Conservation (phyloP, 2,888 invertebrate genomes). For the Lymantria dispar region DNA sequence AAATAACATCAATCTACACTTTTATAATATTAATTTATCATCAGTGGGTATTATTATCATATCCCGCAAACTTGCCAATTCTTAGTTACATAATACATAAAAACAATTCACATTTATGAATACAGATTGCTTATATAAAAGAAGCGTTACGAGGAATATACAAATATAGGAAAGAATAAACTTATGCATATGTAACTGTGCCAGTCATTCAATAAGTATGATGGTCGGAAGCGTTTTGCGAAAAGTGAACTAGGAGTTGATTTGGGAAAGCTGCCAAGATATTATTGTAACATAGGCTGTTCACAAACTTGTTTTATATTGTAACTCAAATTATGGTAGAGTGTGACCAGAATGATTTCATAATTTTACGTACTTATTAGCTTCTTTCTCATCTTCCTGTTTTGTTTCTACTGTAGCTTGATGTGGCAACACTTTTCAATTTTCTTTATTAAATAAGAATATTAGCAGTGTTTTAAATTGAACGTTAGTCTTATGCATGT, state of each 20-base stretch:
- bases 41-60: neutral
- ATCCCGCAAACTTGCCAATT: neutral
- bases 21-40: no score
- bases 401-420: no score
- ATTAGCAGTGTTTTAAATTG: no score
- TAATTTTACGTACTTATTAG: no score
- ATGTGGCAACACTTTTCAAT: no score
- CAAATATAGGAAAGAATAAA: neutral
- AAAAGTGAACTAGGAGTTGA: neutral
- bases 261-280: neutral
- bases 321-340: neutral
- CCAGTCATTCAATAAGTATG: constrained; percentile 12
- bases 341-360: neutral
- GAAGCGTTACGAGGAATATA: neutral
- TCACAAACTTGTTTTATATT: neutral
- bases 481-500: no score
- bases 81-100: neutral
- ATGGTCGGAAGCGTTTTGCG: neutral
- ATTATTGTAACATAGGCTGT: neutral
- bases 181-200: constrained; percentile 13
- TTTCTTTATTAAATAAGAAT: no score
- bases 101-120: constrained; percentile 10
- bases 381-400: no score
- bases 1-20: no score
- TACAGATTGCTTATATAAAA: constrained; percentile 7